phyloP scores from a whole-genome alignment of 1,140 invertebrate species.

The Harlomillsia oculata region DNA sequence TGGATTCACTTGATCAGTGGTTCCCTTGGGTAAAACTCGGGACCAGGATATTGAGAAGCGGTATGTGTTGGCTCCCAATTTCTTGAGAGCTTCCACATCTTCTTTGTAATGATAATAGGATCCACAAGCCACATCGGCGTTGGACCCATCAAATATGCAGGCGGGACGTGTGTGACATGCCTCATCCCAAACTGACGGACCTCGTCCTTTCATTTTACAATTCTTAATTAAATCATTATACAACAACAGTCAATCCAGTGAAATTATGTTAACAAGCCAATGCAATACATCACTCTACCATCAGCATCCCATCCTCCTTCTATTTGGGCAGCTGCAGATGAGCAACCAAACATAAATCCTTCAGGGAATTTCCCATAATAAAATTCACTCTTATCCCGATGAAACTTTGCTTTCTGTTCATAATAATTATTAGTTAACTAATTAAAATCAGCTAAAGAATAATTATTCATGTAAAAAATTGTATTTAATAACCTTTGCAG shows the following conservation, averaged over 20 bases:
- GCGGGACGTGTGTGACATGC: slow-evolving; percentile 26
- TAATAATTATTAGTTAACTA: too few species aligned
- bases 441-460: too few species aligned
- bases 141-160: slow-evolving; percentile 45
- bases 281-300: background rate
- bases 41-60: slow-evolving; percentile 39
- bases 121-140: slow-evolving; percentile 57
- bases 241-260: too few species aligned
- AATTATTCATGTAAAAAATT: too few species aligned
- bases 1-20: slow-evolving; percentile 33
- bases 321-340: slow-evolving; percentile 45
- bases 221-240: too few species aligned
- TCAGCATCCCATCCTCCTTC: slow-evolving; percentile 8
- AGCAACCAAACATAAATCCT: slow-evolving; percentile 46
- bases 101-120: slow-evolving; percentile 58
- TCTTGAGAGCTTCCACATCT: slow-evolving; percentile 51
- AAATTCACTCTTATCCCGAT: slow-evolving; percentile 1
- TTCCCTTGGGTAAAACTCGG: slow-evolving; percentile 37
- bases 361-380: slow-evolving; percentile 44
- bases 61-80: slow-evolving; percentile 19
- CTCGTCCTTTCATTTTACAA: slow-evolving; percentile 6
- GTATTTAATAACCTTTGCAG: too few species aligned
- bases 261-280: background rate
- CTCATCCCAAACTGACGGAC: slow-evolving; percentile 27
- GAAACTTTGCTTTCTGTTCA: background rate